phyloP scores from a whole-genome alignment of 2,797 vertebrate species.

The Mus minutoides region DNA sequence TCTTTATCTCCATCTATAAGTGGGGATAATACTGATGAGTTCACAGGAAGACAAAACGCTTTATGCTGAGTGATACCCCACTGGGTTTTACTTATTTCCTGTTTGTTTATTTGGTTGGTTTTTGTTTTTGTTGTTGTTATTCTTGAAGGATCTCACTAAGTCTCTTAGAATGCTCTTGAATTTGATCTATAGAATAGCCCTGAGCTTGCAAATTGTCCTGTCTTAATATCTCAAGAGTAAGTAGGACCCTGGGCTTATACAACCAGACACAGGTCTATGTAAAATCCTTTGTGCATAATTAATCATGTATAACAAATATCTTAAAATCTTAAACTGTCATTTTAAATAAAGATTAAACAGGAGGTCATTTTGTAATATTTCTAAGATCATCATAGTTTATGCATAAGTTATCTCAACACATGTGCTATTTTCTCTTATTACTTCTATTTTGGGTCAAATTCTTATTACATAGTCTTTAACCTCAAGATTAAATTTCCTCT shows the following conservation, averaged over 20 bases:
- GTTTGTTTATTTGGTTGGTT: neutral
- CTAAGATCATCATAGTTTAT: neutral
- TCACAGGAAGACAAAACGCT: neutral
- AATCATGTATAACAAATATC: neutral
- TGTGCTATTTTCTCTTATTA: constrained; percentile 32
- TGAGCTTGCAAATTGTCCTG: neutral
- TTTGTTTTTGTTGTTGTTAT: neutral
- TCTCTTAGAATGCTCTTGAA: neutral
- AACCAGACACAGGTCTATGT: neutral
- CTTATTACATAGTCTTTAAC: constrained; percentile 8
- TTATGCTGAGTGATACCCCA: neutral
- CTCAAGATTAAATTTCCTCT: neutral
- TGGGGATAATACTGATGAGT: neutral
- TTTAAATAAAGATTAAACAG: constrained; percentile 39
- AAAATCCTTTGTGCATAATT: neutral
- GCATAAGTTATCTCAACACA: neutral
- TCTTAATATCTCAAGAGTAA: neutral
- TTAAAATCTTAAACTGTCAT: neutral
- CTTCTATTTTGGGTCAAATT: constrained; percentile 33
- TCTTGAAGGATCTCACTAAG: neutral
- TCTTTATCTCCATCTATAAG: neutral
- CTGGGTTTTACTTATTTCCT: neutral
- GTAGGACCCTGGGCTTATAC: neutral
- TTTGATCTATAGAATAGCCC: neutral
- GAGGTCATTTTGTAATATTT: neutral